phyloP scores from a whole-genome alignment of 2,113 vertebrate species.

The Pyrgilauda ruficollis region DNA sequence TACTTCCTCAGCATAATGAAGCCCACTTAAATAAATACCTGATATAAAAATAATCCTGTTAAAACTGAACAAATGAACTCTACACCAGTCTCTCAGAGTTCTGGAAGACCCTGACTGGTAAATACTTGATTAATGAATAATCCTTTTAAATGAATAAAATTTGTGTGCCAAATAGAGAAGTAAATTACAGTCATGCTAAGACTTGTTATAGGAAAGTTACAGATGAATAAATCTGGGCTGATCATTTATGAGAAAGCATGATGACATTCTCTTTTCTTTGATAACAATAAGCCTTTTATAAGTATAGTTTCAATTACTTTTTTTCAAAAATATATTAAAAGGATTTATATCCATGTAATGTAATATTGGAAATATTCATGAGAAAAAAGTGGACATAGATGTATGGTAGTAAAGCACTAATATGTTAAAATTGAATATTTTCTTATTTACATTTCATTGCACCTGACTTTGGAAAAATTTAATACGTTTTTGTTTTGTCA shows the following conservation, averaged over 20 bases:
- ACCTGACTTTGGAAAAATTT: not conserved
- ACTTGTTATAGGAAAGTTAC: conserved; percentile 60
- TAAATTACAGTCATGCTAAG: conserved; percentile 56
- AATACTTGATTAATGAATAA: conserved; percentile 73
- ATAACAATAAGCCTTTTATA: conserved; percentile 58
- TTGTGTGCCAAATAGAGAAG: conserved; percentile 53
- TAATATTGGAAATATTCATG: conserved; percentile 4
- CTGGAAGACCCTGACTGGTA: conserved; percentile 58
- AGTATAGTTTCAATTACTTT: conserved; percentile 42
- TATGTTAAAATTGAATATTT: not conserved
- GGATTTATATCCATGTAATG: conserved; percentile 47
- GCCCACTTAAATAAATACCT: conserved; percentile 71
- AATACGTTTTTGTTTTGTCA: not conserved
- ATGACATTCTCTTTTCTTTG: conserved; percentile 48
- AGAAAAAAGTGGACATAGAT: not conserved
- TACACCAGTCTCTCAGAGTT: conserved; percentile 28
- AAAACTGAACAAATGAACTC: conserved; percentile 63
- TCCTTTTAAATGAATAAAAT: conserved; percentile 70
- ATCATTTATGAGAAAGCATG: conserved; percentile 65
- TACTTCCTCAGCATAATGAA: conserved; percentile 50
- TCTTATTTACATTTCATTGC: not conserved
- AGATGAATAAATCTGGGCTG: conserved; percentile 67
- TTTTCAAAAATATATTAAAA: conserved; percentile 39
- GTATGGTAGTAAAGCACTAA: not conserved
- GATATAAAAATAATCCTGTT: conserved; percentile 72